Percentiles rank a stretch among this genome's conserved stretches.
Evolutionary conservation across 2,797 vertebrate species (phyloP).

Genomic region (Lagocephalus sceleratus): DNA sequence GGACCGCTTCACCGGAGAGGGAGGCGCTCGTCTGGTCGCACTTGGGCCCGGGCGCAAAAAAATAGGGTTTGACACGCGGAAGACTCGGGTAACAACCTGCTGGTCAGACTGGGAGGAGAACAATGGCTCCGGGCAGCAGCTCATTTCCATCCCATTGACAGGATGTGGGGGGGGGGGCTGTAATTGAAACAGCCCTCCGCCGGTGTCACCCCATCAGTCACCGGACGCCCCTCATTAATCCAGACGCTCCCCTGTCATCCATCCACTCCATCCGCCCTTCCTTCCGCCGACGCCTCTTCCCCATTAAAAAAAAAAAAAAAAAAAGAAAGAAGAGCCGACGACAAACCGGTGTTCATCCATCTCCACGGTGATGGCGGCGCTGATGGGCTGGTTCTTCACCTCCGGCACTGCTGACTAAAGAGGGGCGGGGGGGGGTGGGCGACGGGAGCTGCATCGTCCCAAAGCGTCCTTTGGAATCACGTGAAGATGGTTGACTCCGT

Average conservation of each 20-base stretch:
- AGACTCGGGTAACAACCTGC: conserved; percentile 6
- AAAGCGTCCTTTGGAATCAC: too few relatives aligned
- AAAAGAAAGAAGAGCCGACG: conserved; percentile 38
- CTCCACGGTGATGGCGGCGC: conserved; percentile 47
- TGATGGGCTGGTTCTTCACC: conserved; percentile 41
- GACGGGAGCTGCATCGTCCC: conserved; percentile 4
- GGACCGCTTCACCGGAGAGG: conserved; percentile 52
- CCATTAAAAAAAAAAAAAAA: conserved; percentile 56
- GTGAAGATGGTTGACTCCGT: too few relatives aligned
- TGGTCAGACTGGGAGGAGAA: too few relatives aligned
- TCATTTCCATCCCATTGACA: conserved; percentile 13
- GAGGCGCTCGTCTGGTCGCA: conserved; percentile 39
- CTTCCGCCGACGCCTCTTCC: conserved; percentile 43
- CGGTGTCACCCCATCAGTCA: conserved; percentile 70
- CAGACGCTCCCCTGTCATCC: conserved; percentile 35
- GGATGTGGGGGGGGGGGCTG: conserved; percentile 57
- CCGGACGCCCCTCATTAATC: conserved; percentile 68
- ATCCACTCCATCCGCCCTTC: conserved; percentile 46
- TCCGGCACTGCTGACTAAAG: conserved; percentile 17
- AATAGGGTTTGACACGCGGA: conserved; percentile 5
- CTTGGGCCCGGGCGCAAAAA: conserved; percentile 17
- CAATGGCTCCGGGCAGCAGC: too few relatives aligned
- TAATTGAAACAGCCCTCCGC: conserved; percentile 72
- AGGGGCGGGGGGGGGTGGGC: too few relatives aligned
- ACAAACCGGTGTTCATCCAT: conserved; percentile 62